A percentile compares a stretch with the other conserved stretches of the same genome.
phyloP scores from a whole-genome alignment of 92 coral and sea anemone genomes.

The Zoanthus sansibaricus region DNA sequence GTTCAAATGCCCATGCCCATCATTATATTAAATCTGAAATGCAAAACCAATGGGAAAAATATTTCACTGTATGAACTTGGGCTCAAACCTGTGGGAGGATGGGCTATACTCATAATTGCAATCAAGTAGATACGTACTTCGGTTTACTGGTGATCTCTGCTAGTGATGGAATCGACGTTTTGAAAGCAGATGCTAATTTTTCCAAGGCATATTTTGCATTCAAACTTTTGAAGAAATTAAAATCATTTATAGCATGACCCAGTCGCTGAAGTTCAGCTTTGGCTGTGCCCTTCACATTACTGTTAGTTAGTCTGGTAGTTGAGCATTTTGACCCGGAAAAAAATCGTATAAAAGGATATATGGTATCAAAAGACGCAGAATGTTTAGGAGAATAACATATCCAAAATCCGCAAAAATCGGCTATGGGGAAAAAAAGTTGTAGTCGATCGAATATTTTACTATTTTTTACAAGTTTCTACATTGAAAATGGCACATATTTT shows the following conservation, averaged over 20 bases:
- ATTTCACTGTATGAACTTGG: conserved; percentile 6
- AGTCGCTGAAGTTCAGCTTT: conserved; percentile 63
- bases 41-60: not conserved
- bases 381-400: too few species aligned
- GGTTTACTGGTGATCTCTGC: conserved; percentile 39
- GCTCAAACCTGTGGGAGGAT: not conserved
- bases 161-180: conserved; percentile 40
- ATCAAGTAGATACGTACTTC: conserved; percentile 13
- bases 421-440: too few species aligned
- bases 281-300: conserved; percentile 48
- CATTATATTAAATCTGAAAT: conserved; percentile 44
- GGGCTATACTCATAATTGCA: not conserved
- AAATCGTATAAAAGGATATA: too few species aligned
- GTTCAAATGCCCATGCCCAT: conserved; percentile 58
- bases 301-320: not conserved
- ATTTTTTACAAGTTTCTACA: too few species aligned
- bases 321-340: too few species aligned
- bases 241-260: conserved; percentile 63
- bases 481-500: too few species aligned
- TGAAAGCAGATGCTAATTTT: conserved; percentile 50
- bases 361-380: too few species aligned
- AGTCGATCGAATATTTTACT: too few species aligned
- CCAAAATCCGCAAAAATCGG: too few species aligned
- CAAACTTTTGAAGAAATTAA: conserved; percentile 54
- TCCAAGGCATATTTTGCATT: conserved; percentile 44